Conservation (phyloP, 2,888 invertebrate species). For the Brachycybe producta region DNA sequence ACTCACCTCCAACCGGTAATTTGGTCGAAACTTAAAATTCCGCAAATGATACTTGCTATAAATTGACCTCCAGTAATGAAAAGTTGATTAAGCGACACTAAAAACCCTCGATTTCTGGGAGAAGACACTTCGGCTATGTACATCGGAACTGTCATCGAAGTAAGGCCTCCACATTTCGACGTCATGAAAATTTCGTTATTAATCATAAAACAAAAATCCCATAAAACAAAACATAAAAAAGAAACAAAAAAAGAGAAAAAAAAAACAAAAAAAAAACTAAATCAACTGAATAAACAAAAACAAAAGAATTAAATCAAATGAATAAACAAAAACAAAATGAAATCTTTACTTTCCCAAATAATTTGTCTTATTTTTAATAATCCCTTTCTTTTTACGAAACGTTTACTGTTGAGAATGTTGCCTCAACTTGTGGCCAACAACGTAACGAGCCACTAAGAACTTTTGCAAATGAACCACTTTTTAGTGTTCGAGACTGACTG, state of each 20-base stretch:
- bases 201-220: conserved; percentile 17
- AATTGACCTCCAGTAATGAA: conserved; percentile 43
- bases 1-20: conserved; percentile 41
- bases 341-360: no score
- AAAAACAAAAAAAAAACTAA: conserved; percentile 1
- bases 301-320: conserved; percentile 3
- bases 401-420: no score
- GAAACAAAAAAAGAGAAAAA: conserved; percentile 12
- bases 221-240: conserved; percentile 16
- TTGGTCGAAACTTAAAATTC: conserved; percentile 37
- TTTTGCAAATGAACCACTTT: no score
- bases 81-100: conserved; percentile 40
- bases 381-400: no score
- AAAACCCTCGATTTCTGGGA: conserved; percentile 36
- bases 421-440: no score
- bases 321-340: background rate
- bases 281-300: conserved; percentile 24
- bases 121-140: conserved; percentile 44
- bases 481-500: no score
- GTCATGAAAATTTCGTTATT: no score
- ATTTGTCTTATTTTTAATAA: no score
- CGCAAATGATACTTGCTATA: conserved; percentile 39
- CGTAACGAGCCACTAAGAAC: no score
- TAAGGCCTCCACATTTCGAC: conserved; percentile 33
- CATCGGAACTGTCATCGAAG: conserved; percentile 43